Evolutionary conservation across 2,797 vertebrate species (phyloP), one percentile per base, ranked within the genome.

Genomic region (Zalophus californianus): DNA sequence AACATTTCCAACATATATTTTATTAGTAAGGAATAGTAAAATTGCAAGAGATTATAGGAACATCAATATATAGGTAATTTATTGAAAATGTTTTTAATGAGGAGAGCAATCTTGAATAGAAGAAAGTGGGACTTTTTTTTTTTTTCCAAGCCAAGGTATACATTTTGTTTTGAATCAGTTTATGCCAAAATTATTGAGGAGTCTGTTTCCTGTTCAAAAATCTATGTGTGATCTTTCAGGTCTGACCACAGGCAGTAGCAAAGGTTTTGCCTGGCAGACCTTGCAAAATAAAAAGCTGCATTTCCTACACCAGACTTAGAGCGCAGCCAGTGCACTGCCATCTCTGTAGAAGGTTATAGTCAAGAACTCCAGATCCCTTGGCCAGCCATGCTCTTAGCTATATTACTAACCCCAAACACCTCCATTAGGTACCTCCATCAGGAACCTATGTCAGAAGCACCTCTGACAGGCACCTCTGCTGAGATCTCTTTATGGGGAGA

Each of bases 271-370:
- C 20, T 44, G 23, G 29, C 21, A 50, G 5, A n/a, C 0, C 15
- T 90, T 4, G 0, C 18, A 41, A 5, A 5, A 3, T 5, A 38
- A 38, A 64, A 78, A 35, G 29, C 18, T 35, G n/a, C 14, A 14
- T 10, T 23, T 15, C 2, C 54, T 13, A 87, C 18, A 25, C 0
- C 10, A 64, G 72, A 44, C 0, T 5, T 7, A 2, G 52, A 18
- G 29, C 11, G 27, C 0, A 56, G 21, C 1, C 32, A 6, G 0
- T 41, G 9, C 20, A 35, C 2, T 21, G 15, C 11, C 21, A 4
- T 8, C 15, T 70, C 14, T 32, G 6, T 29, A 25, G n/a, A 5
- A 9, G 35, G 3, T 4, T 56, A 35, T 11, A 35, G 29, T 27
- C 23, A 23, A 25, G 3, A 52, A 21, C 44, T 52, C 25, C 15